Conservation (phyloP, 2,888 invertebrate genomes). For the Hyalella azteca region DNA sequence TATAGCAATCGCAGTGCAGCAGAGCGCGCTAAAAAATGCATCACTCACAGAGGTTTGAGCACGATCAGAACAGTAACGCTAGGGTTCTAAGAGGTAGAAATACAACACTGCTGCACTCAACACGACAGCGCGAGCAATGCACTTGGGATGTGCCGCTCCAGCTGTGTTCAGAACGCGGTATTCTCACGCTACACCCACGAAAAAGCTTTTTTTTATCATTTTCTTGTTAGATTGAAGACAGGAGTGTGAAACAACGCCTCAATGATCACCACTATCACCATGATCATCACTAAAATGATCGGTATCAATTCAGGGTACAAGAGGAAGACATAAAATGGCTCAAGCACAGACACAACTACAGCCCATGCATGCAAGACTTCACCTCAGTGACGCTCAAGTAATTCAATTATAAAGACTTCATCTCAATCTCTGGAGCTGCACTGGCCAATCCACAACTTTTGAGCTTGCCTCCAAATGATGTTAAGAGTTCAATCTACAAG, state of each 20-base stretch:
- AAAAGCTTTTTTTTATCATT: constrained; percentile 22
- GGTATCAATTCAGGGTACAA: constrained; percentile 1
- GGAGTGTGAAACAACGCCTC: constrained; percentile 26
- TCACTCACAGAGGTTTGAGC: constrained; percentile 37
- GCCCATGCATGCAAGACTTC: no score
- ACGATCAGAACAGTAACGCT: constrained; percentile 35
- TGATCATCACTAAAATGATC: not conserved
- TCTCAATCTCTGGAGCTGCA: no score
- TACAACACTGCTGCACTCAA: not conserved
- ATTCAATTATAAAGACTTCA: no score
- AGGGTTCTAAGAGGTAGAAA: constrained; percentile 32
- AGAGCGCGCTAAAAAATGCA: constrained; percentile 13
- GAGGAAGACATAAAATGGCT: constrained; percentile 15
- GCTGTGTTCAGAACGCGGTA: not conserved
- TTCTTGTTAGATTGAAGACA: not conserved
- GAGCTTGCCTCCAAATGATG: no score
- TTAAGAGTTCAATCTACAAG: no score
- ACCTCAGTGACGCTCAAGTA: no score
- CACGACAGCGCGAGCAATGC: not conserved
- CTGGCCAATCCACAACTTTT: no score
- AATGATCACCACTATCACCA: not conserved
- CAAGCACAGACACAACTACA: not conserved
- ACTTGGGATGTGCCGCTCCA: not conserved
- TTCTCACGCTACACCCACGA: constrained; percentile 25
- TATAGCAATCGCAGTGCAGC: constrained; percentile 12